Base-by-base conservation (phyloP, 2,888 invertebrate species). In the Julus scandinavius region DNA sequence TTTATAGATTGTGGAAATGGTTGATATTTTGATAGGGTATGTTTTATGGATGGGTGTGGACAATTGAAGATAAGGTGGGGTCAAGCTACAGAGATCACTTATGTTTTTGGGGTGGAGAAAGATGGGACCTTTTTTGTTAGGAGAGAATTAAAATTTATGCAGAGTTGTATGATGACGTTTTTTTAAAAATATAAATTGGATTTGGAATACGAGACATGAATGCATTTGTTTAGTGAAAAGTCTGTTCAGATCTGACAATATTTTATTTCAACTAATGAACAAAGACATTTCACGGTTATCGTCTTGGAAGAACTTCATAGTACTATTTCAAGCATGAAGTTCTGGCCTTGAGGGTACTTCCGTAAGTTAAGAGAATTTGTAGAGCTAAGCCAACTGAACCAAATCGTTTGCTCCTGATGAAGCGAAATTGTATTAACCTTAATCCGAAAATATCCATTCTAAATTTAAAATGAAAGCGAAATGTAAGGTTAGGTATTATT, bases 371-470 rank as follows among this genome's bases (percentile, higher is more conserved):
- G 80, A n/a, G 63, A 63, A 38, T 38, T 29, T 38, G 38, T 11
- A 80, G 80, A 80, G 80, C 80, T 11, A 29, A 80, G 80, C 80
- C 80, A 80, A 80, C 38, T 80, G 38, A 80, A 80, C 80, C 80
- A 15, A 80, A 80, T 80, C 80, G 80, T 80, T 80, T 20, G 29
- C 80, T 13, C 4, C 15, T 38, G 13, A 38, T 38, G 9, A 13
- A 80, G 38, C 72, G 29, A 29, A 72, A 72, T 72, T 13, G 38
- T 38, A 80, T 38, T 38, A 80, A 38, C 80, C 38, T 38, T 80
- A 38, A 38, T 80, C 80, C 20, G 80, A 80, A 80, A 80, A 80
- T 80, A 80, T 38, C 80, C 80, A 38, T 1, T 80, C 20, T 20
- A 72, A 72, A 20, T 20, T 72, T 5, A 20, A 72, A 6, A 20